phyloP scores from a whole-genome alignment of 2,888 invertebrate genomes.

The Synergus japonicus region DNA sequence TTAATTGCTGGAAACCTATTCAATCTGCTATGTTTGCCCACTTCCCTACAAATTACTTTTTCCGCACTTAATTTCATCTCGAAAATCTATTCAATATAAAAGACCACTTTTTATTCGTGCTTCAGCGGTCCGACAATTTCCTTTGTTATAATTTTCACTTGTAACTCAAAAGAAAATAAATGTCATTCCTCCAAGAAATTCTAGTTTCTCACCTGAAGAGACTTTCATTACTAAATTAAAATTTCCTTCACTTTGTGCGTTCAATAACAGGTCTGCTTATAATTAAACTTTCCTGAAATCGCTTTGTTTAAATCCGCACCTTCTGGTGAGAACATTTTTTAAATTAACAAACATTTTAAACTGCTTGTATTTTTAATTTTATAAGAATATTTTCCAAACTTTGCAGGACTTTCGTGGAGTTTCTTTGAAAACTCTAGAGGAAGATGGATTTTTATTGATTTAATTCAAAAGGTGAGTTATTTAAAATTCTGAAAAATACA shows the following conservation, averaged over 20 bases:
- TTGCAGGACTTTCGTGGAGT: neutral
- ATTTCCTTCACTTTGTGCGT: neutral
- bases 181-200: neutral
- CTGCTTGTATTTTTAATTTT: neutral
- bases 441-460: neutral
- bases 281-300: neutral
- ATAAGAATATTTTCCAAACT: neutral
- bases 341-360: conserved; percentile 4
- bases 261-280: neutral
- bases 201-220: neutral
- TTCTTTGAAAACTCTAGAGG: neutral
- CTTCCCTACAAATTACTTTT: neutral
- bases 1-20: conserved; percentile 10
- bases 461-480: neutral
- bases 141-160: neutral
- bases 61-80: neutral
- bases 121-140: neutral
- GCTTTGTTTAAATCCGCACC: neutral
- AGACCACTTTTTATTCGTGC: neutral
- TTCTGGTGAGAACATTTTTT: neutral
- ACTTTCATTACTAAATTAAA: neutral
- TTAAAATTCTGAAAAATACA: neutral
- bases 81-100: neutral
- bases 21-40: neutral
- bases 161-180: neutral